Conservation (phyloP, 2,888 invertebrate species). For the Steromphala cineraria region DNA sequence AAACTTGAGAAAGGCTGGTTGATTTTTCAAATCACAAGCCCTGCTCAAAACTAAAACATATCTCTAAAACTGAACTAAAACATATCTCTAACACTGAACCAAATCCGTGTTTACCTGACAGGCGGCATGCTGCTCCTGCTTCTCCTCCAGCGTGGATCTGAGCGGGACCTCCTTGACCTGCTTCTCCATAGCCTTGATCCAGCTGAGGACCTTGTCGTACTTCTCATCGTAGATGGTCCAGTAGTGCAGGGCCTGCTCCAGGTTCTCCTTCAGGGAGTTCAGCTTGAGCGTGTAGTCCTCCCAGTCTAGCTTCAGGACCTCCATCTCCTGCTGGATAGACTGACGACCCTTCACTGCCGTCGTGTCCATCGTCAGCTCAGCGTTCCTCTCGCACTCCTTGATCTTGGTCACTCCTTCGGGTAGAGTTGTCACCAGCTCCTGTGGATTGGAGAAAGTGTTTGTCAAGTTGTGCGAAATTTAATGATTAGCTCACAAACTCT, state of each 20-base stretch:
- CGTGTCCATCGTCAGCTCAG: constrained; percentile 77
- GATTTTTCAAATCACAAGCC: too few relatives aligned
- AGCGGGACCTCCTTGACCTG: constrained; percentile 90
- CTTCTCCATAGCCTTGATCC: constrained; percentile 90
- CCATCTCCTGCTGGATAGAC: constrained; percentile 66
- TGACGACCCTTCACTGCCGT: constrained; percentile 78
- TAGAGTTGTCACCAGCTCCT: constrained; percentile 80
- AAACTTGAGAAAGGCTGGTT: too few relatives aligned
- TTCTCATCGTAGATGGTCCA: constrained; percentile 92
- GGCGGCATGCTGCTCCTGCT: constrained; percentile 84
- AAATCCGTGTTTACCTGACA: constrained; percentile 79
- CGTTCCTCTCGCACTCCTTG: constrained; percentile 82
- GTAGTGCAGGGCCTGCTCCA: constrained; percentile 84
- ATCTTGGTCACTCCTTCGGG: constrained; percentile 78
- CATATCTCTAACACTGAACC: too few relatives aligned
- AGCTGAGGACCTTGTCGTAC: constrained; percentile 87
- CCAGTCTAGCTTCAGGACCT: constrained; percentile 67
- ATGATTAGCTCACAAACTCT: too few relatives aligned
- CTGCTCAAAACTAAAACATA: too few relatives aligned
- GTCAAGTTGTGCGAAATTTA: too few relatives aligned
- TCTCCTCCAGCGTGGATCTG: constrained; percentile 87
- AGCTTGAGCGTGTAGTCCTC: constrained; percentile 72
- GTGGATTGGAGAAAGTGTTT: constrained; percentile 10
- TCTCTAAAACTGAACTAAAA: too few relatives aligned
- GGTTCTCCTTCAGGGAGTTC: constrained; percentile 83